phyloP scores from a whole-genome alignment of 2,797 vertebrate species.

The Xerus rutilus region DNA sequence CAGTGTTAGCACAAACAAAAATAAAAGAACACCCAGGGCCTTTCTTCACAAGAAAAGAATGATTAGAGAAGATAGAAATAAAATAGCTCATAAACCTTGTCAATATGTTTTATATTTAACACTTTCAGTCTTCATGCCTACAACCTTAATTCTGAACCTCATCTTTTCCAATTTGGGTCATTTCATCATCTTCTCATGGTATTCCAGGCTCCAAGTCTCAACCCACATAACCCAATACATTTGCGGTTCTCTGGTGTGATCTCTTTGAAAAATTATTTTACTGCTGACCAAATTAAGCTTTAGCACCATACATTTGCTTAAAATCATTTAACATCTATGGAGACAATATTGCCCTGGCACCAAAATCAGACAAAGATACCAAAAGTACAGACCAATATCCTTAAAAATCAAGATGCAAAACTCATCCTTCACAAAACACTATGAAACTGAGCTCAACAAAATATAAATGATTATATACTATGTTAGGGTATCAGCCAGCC shows the following conservation, averaged over 20 bases:
- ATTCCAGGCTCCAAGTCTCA: not conserved
- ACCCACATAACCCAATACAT: not conserved
- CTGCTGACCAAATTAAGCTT: not conserved
- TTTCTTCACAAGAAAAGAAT: not conserved
- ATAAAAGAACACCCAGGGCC: conserved; percentile 3
- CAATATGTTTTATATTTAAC: not conserved
- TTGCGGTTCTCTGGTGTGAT: not conserved
- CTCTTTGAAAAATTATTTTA: not conserved
- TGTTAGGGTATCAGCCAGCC: too few species aligned
- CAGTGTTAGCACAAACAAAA: conserved; percentile 49
- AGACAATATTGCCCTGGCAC: not conserved
- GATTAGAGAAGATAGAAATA: conserved; percentile 9
- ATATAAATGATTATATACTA: conserved; percentile 35
- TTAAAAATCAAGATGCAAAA: not conserved
- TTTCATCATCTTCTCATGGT: conserved; percentile 23
- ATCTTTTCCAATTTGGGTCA: not conserved
- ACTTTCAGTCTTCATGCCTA: not conserved
- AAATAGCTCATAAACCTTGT: not conserved
- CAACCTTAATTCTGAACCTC: not conserved
- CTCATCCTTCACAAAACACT: not conserved
- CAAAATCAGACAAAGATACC: not conserved
- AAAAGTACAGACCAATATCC: not conserved
- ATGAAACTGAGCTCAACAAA: not conserved
- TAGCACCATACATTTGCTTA: not conserved
- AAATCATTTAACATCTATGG: not conserved